Conservation (phyloP, 2,113 vertebrate genomes). For the Rynchops niger region DNA sequence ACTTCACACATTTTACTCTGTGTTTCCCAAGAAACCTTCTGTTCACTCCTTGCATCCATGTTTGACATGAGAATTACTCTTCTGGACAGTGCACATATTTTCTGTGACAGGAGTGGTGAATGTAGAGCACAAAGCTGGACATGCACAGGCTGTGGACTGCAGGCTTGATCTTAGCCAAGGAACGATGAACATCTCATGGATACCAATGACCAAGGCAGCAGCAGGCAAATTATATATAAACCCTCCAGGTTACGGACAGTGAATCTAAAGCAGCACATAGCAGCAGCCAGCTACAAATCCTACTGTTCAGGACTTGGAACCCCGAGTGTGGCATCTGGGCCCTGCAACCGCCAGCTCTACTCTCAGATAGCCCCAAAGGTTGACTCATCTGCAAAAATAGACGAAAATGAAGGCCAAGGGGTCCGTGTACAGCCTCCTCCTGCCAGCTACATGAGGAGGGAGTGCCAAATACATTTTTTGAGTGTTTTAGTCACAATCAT, state of each 20-base stretch:
- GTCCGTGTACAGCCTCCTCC: not conserved
- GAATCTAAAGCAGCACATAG: conserved; percentile 38
- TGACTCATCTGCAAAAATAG: conserved; percentile 9
- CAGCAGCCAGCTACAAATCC: conserved; percentile 20
- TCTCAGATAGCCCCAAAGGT: not conserved
- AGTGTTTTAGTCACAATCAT: not conserved
- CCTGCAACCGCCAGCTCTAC: conserved; percentile 7
- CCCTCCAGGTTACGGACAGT: not conserved
- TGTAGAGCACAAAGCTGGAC: not conserved
- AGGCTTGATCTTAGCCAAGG: not conserved
- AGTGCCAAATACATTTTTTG: conserved; percentile 12
- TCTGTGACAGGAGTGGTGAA: not conserved
- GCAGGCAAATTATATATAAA: conserved; percentile 39
- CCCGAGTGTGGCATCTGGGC: conserved; percentile 8
- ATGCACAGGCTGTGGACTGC: not conserved
- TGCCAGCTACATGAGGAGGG: not conserved
- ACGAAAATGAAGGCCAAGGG: not conserved
- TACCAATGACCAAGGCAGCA: conserved; percentile 19
- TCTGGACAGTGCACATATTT: not conserved
- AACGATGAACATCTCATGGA: not conserved
- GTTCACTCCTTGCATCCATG: not conserved
- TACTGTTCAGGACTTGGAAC: conserved; percentile 46
- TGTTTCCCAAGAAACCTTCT: conserved; percentile 24
- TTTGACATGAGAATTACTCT: conserved; percentile 16
- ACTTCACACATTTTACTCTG: not conserved